Evolutionary conservation across 2,113 vertebrate genomes (phyloP), one percentile per base, ranked within the genome.

Genomic region (Gymnobelideus leadbeateri): DNA sequence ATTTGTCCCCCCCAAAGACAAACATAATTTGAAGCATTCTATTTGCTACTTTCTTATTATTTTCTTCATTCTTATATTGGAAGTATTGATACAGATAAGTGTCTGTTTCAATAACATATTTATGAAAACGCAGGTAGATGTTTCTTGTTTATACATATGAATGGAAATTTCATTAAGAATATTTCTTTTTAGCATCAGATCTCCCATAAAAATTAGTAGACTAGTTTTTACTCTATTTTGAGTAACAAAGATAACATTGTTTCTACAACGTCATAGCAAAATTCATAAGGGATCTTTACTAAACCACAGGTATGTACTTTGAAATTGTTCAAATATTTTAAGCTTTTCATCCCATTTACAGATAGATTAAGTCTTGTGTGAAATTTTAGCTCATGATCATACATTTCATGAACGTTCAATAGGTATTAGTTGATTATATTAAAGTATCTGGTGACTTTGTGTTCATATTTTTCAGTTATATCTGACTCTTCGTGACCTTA

Each of bases 341-440:
- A 52, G 93, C 92, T 54, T 84, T 0, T n/a, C 91, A 12, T 21
- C n/a, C 11, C 57, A n/a, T 19, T 8, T 89, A 84, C 37, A 95
- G 50, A 37, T 93, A 11, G 84, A 55, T 95, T 28, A 50, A 26
- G 24, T 89, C 50, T 90, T 28, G 26, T 90, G 7, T 53, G 51
- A 51, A 92, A 94, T 94, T 47, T 3, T 94, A 23, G 53, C 46
- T 50, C 52, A 50, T 92, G 43, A 92, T 54, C 23, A 91, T 9
- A 3, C 90, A n/a, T 92, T 92, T 16, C 46, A 94, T 3, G 31
- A 47, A 25, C 46, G 0, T 31, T 25, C 96, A 28, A 43, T 46
- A 93, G 61, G 47, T 94, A 47, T 46, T 61, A 61, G 68, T 46
- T 90, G 23, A 54, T 49, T 89, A 25, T 46, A 68, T 68, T 50